Evolutionary conservation across 2,113 vertebrate species (phyloP), one percentile per base, ranked within the genome.

Genomic region (Pao palembangensis): DNA sequence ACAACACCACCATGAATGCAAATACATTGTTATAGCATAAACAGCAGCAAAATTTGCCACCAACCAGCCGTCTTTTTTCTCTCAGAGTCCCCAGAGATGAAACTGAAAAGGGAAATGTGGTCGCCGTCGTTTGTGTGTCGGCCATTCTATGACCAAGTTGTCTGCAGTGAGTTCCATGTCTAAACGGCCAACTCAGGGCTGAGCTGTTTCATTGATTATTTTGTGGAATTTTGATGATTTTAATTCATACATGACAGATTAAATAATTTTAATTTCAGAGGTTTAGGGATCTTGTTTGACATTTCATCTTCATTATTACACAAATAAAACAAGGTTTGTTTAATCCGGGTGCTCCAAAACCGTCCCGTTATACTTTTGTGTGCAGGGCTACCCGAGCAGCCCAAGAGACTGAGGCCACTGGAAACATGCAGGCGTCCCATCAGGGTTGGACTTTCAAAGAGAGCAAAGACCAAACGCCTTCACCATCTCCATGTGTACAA

Each of bases 371-470:
- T 3, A 38, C 11, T 38, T 8, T 50, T 80, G 4, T 82, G 65
- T 87, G 63, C 55, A 95, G 94, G 87, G 71, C 75, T 70, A 3
- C 76, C 76, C 54, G 82, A 89, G 61, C 79, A 76, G 53, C 63
- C 1, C 74, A 91, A 88, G 81, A 93, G 91, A 88, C 74, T 96
- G 46, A 85, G 90, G 64, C 95, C 95, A 80, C 91, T 98, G 68
- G 93, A 90, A 85, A 98, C 94, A 0, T 92, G 95, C 79, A 80
- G 76, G 21, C 87, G 93, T 13, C 95, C 95, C 18, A 92, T 97
- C 78, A 90, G 94, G 69, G 85, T 96, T 31, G 95, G 95, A 15
- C 91, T 98, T 68, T 97, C 95, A 77, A 96, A 90, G 89, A 93
- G 86, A 87, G 93, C 92, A 69, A 94, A 86, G 49, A 87, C 90